Evolutionary conservation across 2,113 vertebrate species (phyloP).

Genomic region (Colius striatus): DNA sequence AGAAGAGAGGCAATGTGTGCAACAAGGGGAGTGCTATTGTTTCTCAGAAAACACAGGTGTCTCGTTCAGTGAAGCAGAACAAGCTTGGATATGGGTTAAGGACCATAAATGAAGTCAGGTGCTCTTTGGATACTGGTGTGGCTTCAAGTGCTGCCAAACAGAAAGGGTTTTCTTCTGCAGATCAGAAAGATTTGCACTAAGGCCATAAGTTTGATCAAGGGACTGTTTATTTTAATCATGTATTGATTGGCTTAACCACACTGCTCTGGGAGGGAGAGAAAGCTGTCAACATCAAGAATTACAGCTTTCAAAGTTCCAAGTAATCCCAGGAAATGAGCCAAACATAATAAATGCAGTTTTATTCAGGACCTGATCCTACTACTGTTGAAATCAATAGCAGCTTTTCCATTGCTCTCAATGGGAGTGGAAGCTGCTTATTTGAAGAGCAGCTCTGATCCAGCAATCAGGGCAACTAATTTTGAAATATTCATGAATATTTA

Average conservation of each 20-base stretch:
- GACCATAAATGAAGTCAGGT: constrained; percentile 1
- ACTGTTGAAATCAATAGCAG: constrained; percentile 51
- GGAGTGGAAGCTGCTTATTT: background rate
- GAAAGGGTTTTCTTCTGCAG: background rate
- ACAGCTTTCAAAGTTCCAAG: constrained; percentile 57
- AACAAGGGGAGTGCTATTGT: background rate
- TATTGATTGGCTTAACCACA: constrained; percentile 55
- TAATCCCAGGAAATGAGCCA: constrained; percentile 70
- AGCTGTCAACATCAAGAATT: constrained; percentile 72
- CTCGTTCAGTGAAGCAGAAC: constrained; percentile 20
- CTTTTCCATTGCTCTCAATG: constrained; percentile 12
- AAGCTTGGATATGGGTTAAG: background rate
- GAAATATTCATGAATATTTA: constrained; percentile 16
- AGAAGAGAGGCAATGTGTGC: background rate
- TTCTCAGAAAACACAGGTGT: background rate
- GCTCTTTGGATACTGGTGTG: background rate
- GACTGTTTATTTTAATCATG: constrained; percentile 60
- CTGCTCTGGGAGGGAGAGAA: constrained; percentile 16
- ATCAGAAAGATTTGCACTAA: constrained; percentile 1
- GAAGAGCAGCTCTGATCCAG: constrained; percentile 15
- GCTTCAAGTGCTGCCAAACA: background rate
- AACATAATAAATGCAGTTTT: constrained; percentile 62
- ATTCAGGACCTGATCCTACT: constrained; percentile 7
- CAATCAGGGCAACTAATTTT: background rate
- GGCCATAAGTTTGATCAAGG: constrained; percentile 48